A percentile compares a stretch with the other conserved stretches of the same genome.
Conservation (phyloP, 2,888 invertebrate genomes). For the Cheilosia impressa region DNA sequence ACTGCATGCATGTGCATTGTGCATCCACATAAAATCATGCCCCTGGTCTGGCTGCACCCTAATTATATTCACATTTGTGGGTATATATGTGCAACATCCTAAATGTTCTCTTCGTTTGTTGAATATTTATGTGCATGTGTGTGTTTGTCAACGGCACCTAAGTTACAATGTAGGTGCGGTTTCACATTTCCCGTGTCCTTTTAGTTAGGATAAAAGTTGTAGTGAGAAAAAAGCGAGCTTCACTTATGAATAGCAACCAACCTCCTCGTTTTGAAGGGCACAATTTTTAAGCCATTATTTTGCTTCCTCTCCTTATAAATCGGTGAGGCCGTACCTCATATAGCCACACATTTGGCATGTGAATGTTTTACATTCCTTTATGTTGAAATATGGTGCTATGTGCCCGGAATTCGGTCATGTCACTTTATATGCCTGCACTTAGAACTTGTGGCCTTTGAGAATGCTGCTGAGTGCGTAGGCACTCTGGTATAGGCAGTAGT, state of each 20-base stretch:
- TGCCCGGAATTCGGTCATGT: conserved; percentile 67
- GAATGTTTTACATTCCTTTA: conserved; percentile 56
- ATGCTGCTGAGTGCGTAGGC: conserved; percentile 17
- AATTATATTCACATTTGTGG: conserved; percentile 49
- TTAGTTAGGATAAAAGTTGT: conserved; percentile 43
- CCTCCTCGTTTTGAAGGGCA: conserved; percentile 66
- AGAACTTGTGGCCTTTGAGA: conserved; percentile 52
- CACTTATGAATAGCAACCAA: conserved; percentile 51
- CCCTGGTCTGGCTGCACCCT: conserved; percentile 34
- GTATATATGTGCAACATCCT: conserved; percentile 13
- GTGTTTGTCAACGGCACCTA: conserved; percentile 27
- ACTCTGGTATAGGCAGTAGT: not conserved
- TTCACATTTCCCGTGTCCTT: conserved; percentile 53
- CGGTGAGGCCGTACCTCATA: conserved; percentile 34
- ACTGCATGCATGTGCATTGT: conserved; percentile 24
- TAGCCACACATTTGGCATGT: conserved; percentile 19
- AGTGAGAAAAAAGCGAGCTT: conserved; percentile 12
- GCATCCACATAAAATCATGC: conserved; percentile 1
- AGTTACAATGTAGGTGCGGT: conserved; percentile 45
- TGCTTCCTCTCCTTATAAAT: conserved; percentile 31
- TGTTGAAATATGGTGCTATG: conserved; percentile 38
- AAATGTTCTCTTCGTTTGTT: not conserved
- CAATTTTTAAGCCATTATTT: conserved; percentile 67
- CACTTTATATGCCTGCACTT: conserved; percentile 33
- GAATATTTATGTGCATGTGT: not conserved